Conservation (phyloP, 2,888 invertebrate genomes). For the Eucriotettix oculatus region DNA sequence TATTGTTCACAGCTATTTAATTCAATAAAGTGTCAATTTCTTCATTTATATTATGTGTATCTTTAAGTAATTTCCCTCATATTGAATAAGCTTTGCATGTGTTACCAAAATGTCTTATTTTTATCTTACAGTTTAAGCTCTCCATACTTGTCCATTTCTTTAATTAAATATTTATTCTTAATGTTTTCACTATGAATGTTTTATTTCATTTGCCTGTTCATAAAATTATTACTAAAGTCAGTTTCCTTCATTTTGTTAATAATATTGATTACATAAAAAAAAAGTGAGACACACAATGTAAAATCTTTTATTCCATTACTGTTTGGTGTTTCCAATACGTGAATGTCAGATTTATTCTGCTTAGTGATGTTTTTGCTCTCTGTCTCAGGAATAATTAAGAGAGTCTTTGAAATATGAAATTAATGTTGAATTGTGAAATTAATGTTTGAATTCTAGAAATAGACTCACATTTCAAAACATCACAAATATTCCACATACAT, state of each 20-base stretch:
- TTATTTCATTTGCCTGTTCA: too few species aligned
- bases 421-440: too few species aligned
- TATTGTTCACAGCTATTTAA: too few species aligned
- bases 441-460: too few species aligned
- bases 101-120: neutral
- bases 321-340: neutral
- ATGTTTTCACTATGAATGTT: neutral
- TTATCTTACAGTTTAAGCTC: neutral
- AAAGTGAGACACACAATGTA: neutral
- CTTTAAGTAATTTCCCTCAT: neutral
- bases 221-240: too few species aligned
- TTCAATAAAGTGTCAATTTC: neutral
- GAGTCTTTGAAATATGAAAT: constrained; percentile 4
- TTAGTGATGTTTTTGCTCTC: constrained; percentile 1
- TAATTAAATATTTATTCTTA: neutral
- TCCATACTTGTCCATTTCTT: neutral
- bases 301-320: neutral
- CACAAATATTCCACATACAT: too few species aligned
- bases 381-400: constrained; percentile 11
- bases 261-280: too few species aligned
- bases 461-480: too few species aligned
- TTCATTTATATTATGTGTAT: neutral
- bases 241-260: too few species aligned
- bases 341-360: neutral
- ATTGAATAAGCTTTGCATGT: neutral